A percentile compares a stretch with the other conserved stretches of the same genome.
phyloP scores from a whole-genome alignment of 2,888 invertebrate genomes.

The Portevinia maculata region DNA sequence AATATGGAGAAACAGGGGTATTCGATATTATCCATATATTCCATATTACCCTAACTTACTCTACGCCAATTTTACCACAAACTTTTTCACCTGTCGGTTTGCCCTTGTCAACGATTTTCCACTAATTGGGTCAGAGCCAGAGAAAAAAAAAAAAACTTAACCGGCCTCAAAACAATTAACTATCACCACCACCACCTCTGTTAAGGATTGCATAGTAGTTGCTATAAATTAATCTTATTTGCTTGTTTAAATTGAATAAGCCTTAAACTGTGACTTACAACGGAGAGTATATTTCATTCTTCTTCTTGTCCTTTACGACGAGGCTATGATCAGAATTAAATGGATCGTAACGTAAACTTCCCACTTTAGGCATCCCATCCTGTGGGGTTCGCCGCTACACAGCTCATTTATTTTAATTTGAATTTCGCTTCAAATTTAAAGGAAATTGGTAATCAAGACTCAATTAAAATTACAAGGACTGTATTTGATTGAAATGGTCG shows the following conservation, averaged over 20 bases:
- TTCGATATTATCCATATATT: too few relatives aligned
- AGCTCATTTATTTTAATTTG: slow-evolving; percentile 53
- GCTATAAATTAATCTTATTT: slow-evolving; percentile 10
- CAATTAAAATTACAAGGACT: slow-evolving; percentile 65
- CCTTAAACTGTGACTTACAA: slow-evolving; percentile 30
- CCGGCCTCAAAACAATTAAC: slow-evolving; percentile 37
- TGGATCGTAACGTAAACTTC: too few relatives aligned
- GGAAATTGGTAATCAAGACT: slow-evolving; percentile 64
- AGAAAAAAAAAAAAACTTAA: slow-evolving; percentile 23
- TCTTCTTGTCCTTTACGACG: too few relatives aligned
- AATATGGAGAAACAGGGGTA: too few relatives aligned
- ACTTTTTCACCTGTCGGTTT: background rate
- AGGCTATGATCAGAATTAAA: too few relatives aligned
- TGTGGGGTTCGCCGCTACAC: too few relatives aligned
- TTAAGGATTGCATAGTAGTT: background rate
- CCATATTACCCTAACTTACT: too few relatives aligned
- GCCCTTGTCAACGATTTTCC: background rate
- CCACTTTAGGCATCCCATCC: too few relatives aligned
- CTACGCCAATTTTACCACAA: slow-evolving; percentile 17
- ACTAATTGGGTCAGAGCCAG: slow-evolving; percentile 45
- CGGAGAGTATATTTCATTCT: slow-evolving; percentile 31
- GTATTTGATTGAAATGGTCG: slow-evolving; percentile 33
- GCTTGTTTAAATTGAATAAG: slow-evolving; percentile 21
- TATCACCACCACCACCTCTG: background rate
- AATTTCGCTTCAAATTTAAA: slow-evolving; percentile 41